These are phyloP conservation scores for Sinhomidia bicolor DNA, from an alignment of 2,888 invertebrate genomes.

Conservation along the genomic window DNA sequence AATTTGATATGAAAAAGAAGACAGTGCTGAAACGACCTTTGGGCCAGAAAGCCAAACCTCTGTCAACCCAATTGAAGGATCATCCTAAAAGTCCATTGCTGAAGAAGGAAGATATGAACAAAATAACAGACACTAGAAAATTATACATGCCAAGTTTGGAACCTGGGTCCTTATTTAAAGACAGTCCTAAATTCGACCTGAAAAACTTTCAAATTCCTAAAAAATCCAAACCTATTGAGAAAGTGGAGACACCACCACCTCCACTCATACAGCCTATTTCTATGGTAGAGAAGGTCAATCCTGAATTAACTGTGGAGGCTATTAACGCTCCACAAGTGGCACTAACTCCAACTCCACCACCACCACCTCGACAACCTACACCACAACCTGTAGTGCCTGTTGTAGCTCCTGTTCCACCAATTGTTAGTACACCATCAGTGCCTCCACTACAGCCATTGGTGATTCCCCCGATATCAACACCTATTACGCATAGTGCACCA, in stretches of 20 bases:
- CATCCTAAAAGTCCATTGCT: conserved; percentile 51
- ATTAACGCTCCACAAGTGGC: conserved; percentile 24
- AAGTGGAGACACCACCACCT: conserved; percentile 44
- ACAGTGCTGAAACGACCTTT: conserved; percentile 66
- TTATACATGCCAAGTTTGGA: conserved; percentile 59
- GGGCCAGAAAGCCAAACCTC: conserved; percentile 63
- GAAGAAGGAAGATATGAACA: conserved; percentile 66
- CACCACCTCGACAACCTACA: conserved; percentile 50
- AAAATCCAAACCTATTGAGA: conserved; percentile 72
- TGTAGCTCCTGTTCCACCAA: conserved; percentile 17
- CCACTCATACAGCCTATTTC: conserved; percentile 42
- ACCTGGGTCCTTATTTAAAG: conserved; percentile 56
- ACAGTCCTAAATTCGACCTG: conserved; percentile 76
- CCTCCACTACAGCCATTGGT: conserved; percentile 16
- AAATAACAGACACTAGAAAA: conserved; percentile 62
- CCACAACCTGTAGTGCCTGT: conserved; percentile 21
- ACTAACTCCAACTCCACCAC: conserved; percentile 19
- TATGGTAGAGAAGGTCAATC: conserved; percentile 23
- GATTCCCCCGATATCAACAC: background rate
- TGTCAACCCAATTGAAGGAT: conserved; percentile 39
- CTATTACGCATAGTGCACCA: conserved; percentile 2
- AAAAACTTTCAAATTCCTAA: conserved; percentile 80
- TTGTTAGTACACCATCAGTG: background rate
- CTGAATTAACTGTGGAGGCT: conserved; percentile 44
- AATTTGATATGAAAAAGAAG: conserved; percentile 68